Base-by-base conservation (phyloP, 2,888 invertebrate species). In the Herminia tarsipennalis region DNA sequence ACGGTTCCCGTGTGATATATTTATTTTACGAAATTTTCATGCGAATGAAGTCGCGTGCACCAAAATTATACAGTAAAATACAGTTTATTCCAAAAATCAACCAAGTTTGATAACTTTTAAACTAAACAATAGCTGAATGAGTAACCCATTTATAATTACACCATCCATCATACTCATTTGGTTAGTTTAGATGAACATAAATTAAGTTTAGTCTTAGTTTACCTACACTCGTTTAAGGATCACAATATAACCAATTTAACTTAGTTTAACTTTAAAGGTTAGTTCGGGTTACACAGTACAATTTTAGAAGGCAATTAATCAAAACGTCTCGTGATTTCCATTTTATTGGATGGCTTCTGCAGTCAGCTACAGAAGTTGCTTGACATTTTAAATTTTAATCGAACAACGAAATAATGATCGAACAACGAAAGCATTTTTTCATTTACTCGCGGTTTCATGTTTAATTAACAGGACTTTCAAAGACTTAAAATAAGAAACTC, bases 181-280 rank as follows among this genome's bases (percentile, higher is more conserved):
- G 2, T 8, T 12, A 17, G 20, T 27, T 10, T 22, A 12, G 5
- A 28, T 18, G 39, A 25, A 20, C 32, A 55, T 51, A 48, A 56
- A 55, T 55, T 41, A 29, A 46, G 46, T 34, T 32, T 21, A 20
- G 8, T 16, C 1, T 22, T 17, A 22, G 25, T 36, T 20, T 29
- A 12, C 5, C 6, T 22, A 29, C 29, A 13, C 24, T 37, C 10
- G 16, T 30, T 41, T 36, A 9, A 28, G 34, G 30, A 36, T 43
- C 16, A 56, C 18, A 62, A 51, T 50, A 13, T 21, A 34, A 36
- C 24, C 36, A 50, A 51, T 56, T 56, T 28, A 53, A 49, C 48
- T 55, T 55, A 42, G 5, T 17, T 22, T 5, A 22, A 34, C 9
- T 17, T 29, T 45, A 36, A 41, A 40, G 22, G 18, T 47, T 24